Evolutionary conservation across 2,113 vertebrate species (phyloP).

Genomic region (Tenrec ecaudatus): DNA sequence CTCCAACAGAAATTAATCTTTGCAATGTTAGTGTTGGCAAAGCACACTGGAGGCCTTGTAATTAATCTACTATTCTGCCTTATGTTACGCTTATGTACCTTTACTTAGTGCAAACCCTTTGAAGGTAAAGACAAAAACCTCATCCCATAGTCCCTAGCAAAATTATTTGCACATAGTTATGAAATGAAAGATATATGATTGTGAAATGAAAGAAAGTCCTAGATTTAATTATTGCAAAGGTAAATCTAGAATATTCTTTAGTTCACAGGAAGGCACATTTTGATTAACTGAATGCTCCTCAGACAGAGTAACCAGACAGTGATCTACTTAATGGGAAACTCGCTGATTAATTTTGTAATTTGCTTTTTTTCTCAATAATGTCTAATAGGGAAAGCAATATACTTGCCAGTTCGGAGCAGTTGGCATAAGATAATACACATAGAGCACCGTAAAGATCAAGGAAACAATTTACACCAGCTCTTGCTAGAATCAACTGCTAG

Average conservation of each 20-base stretch:
- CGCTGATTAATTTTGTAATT: conserved; percentile 45
- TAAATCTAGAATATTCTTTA: conserved; percentile 18
- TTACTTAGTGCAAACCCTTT: conserved; percentile 8
- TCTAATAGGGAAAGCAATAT: conserved; percentile 70
- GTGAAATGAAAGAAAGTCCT: conserved; percentile 41
- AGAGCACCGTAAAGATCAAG: conserved; percentile 70
- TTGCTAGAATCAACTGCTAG: conserved; percentile 54
- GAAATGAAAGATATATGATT: background rate
- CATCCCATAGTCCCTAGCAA: background rate
- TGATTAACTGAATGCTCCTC: conserved; percentile 45
- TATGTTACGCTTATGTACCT: conserved; percentile 55
- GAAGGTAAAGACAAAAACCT: conserved; percentile 8
- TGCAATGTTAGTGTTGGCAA: conserved; percentile 37
- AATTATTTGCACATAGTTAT: background rate
- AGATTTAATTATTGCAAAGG: conserved; percentile 27
- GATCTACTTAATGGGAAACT: conserved; percentile 43
- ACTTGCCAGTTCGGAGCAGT: conserved; percentile 69
- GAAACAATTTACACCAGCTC: conserved; percentile 49
- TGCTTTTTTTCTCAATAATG: conserved; percentile 52
- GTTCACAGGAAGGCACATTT: conserved; percentile 13
- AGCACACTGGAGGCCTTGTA: background rate
- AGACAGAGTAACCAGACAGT: conserved; percentile 36
- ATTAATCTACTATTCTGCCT: background rate
- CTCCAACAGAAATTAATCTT: conserved; percentile 9
- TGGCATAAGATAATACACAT: conserved; percentile 70